Evolutionary conservation across 2,888 invertebrate genomes (phyloP), one percentile per base, ranked within the genome.

Genomic region (Lissocephala sabroskyi): DNA sequence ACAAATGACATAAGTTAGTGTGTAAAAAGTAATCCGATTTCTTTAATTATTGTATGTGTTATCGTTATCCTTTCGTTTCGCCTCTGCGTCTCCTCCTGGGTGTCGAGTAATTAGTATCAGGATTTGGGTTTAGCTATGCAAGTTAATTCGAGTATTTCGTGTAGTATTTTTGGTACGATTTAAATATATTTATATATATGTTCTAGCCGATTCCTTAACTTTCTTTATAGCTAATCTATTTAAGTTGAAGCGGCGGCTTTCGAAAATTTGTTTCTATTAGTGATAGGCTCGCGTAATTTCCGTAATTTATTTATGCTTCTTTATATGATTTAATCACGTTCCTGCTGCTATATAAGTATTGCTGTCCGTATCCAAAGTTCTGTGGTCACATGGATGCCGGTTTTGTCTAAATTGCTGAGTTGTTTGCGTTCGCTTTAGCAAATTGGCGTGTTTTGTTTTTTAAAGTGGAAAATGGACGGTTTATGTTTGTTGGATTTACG

Each of bases 401-500:
- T 7, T 7, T 23, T 57, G 57, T 46, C 49, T 50, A 59, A 67
- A 52, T 62, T 62, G 62, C 53, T 57, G 65, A 65, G 68, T 52
- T 71, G 61, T 40, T 23, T 45, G 30, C 26, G 5, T 35, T 1
- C 16, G 9, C n/a, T 14, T 35, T 33, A 33, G 33, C 33, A 33
- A 33, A 9, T 33, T 33, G 16, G 9, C n/a, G n/a, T n/a, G n/a
- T n/a, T n/a, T n/a, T n/a, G n/a, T 57, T 41, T 18, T 59, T 52
- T 51, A 55, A n/a, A 52, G 55, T 70, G 66, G 74, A 63, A 56
- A 74, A 73, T 71, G 70, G 70, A 71, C 70, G 70, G 70, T 70
- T 65, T 53, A 56, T 45, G 17, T 41, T 30, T 29, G 42, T 49
- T 56, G 55, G 58, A 46, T 59, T 56, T 59, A 37, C 29, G 37